A percentile compares a stretch with the other conserved stretches of the same genome.
Conservation (phyloP, 1,140 invertebrate species). For the Hermatobates lingyangjiaoensis region DNA sequence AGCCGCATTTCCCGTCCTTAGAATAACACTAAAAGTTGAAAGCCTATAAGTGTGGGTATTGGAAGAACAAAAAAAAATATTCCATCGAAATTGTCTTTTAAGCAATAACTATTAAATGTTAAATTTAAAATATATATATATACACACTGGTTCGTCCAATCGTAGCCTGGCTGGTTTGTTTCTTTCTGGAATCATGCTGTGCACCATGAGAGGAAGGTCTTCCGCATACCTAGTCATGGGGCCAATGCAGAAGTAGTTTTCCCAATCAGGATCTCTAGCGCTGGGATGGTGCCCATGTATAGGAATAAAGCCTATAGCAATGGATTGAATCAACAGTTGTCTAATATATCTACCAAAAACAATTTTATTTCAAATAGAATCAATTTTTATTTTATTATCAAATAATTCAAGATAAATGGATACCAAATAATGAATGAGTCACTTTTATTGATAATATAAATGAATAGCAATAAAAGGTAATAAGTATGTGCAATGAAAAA, state of each 20-base stretch:
- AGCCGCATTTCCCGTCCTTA: too few species aligned
- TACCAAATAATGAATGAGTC: too few species aligned
- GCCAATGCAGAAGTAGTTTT: constrained; percentile 35
- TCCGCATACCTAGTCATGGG: constrained; percentile 60
- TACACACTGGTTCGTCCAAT: constrained; percentile 23
- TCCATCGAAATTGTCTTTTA: background rate
- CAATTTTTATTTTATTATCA: too few species aligned
- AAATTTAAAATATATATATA: background rate
- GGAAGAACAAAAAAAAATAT: background rate
- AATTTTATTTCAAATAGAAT: too few species aligned
- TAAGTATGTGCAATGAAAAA: too few species aligned
- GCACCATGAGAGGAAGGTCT: constrained; percentile 59
- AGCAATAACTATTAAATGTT: background rate
- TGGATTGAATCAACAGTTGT: background rate
- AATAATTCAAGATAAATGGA: too few species aligned
- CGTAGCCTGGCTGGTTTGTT: constrained; percentile 24
- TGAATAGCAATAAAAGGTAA: too few species aligned
- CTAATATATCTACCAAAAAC: too few species aligned
- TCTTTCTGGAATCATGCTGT: constrained; percentile 28
- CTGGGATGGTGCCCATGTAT: constrained; percentile 33
- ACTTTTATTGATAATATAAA: too few species aligned
- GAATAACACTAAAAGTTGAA: too few species aligned
- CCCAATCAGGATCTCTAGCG: constrained; percentile 26
- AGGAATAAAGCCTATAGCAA: background rate
- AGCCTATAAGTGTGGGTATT: too few species aligned